Conservation (phyloP, 2,113 vertebrate genomes). For the Hippopotamus amphibius region DNA sequence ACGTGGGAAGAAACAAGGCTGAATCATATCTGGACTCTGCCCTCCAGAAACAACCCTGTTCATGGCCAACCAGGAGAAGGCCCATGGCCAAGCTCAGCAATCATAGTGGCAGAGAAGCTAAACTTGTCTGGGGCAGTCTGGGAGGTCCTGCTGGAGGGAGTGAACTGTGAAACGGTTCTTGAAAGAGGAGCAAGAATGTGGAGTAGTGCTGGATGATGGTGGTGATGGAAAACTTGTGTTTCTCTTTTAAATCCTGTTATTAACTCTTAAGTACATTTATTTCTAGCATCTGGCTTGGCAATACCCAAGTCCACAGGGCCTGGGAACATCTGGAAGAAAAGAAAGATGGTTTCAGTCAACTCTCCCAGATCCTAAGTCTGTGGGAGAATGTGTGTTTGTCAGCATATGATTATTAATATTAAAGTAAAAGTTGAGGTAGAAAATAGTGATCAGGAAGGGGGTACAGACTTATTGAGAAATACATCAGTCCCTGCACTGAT, state of each 20-base stretch:
- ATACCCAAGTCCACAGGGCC: neutral
- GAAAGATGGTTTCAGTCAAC: neutral
- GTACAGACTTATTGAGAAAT: neutral
- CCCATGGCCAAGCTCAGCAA: accelerated
- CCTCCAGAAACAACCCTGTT: neutral
- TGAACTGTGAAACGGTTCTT: neutral
- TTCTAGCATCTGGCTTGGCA: neutral
- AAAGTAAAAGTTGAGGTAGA: neutral
- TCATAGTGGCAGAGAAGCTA: neutral
- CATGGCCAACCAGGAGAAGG: neutral
- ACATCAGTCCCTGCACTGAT: neutral
- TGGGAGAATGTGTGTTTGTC: neutral
- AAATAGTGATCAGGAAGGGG: neutral
- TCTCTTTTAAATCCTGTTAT: neutral
- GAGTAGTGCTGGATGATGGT: accelerated
- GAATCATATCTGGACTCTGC: neutral
- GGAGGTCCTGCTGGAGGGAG: too few relatives aligned
- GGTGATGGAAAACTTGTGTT: neutral
- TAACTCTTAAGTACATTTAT: neutral
- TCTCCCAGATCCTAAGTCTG: neutral
- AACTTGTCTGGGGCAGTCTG: neutral
- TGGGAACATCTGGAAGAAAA: neutral
- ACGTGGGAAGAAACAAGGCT: neutral
- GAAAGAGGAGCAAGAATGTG: neutral
- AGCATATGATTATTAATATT: neutral